phyloP scores from a whole-genome alignment of 2,113 vertebrate genomes.

The Paraplagusia blochii region DNA sequence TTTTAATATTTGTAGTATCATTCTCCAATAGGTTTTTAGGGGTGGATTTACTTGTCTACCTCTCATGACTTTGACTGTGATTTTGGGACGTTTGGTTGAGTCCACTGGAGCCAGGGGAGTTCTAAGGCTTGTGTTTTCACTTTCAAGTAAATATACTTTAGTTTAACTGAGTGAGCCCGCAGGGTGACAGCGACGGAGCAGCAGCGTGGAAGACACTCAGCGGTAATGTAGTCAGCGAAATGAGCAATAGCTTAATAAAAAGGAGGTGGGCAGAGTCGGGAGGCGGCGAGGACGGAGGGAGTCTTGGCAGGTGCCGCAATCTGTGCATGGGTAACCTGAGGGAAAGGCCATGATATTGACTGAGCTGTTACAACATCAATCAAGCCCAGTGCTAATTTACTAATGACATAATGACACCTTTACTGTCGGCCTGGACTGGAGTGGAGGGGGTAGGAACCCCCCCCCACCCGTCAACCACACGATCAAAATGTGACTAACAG shows the following conservation, averaged over 20 bases:
- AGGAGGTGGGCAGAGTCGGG: conserved; percentile 6
- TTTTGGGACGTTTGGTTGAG: background rate
- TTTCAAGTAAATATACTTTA: conserved; percentile 29
- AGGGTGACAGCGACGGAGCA: conserved; percentile 15
- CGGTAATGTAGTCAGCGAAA: conserved; percentile 52
- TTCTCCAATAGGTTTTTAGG: background rate
- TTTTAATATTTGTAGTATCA: background rate
- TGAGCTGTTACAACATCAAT: conserved; percentile 52
- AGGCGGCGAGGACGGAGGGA: conserved; percentile 12
- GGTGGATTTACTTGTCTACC: background rate
- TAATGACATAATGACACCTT: conserved; percentile 66
- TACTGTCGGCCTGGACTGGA: conserved; percentile 24
- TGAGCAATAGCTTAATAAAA: conserved; percentile 51
- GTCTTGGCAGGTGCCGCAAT: conserved; percentile 31
- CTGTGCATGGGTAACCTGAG: conserved; percentile 35
- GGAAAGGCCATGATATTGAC: conserved; percentile 59
- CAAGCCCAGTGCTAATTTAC: conserved; percentile 59
- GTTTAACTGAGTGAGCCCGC: conserved; percentile 14
- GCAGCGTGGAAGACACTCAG: conserved; percentile 25
- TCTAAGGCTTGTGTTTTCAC: conserved; percentile 16
- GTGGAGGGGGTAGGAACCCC: too few relatives aligned
- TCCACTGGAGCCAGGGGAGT: conserved; percentile 6
- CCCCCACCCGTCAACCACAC: too few relatives aligned
- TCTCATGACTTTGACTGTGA: background rate
- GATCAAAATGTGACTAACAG: too few relatives aligned